Base-by-base conservation (phyloP, 2,113 vertebrate species). In the Gobius niger region DNA sequence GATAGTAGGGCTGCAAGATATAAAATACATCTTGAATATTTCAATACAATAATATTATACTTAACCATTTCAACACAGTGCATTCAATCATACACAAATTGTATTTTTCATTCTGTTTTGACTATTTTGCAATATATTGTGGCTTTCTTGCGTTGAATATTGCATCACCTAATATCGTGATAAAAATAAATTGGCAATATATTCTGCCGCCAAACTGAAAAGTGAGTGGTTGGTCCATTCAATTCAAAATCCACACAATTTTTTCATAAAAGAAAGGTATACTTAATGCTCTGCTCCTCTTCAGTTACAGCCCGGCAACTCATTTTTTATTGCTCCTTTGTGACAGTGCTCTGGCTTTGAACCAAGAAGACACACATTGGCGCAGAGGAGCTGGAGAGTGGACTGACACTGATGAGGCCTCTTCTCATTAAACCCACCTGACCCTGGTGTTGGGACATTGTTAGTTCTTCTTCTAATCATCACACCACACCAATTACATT, bases 341-440 rank as follows among this genome's bases (percentile, higher is more conserved):
- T 88, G 90, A 92, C 91, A 92, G 90, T 81, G 77, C 84, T 87
- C 91, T 95, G 95, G 95, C 95, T 92, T 75, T 83, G 88, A 84
- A 94, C 94, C 95, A 96, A 93, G 88, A 85, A 82, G 73, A 73
- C 79, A 76, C 63, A 13, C 40, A 34, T 34, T 34, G 72, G 80
- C 91, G 91, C 91, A 93, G 75, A 74, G 82, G 84, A 76, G 84
- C 73, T 85, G 85, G 89, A 92, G 93, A 91, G 90, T 93, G 90
- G 93, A 94, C 94, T 95, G 94, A 95, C 94, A 95, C 94, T 94
- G 94, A 96, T 96, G 96, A 94, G 95, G 95, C 94, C 92, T 96
- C 92, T 93, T 91, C 95, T 95, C 95, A 96, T 97, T 98, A 97
- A 98, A 95, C 95, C 94, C 92, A 92, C 93, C 95, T 98, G 95